Percentiles rank a stretch among this genome's conserved stretches.
Conservation (phyloP, 2,113 vertebrate species). For the Eurypyga helias region DNA sequence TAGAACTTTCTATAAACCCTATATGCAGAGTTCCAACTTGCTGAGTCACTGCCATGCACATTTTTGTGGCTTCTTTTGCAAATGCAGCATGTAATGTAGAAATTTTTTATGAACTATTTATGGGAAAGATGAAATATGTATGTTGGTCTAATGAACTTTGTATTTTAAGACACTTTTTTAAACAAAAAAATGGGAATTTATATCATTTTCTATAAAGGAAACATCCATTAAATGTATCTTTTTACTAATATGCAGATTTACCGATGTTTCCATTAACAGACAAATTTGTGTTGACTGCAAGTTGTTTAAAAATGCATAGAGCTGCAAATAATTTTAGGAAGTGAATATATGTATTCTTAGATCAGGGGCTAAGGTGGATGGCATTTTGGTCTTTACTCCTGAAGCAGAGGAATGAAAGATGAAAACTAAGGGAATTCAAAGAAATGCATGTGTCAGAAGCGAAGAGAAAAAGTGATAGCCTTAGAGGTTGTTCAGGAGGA, state of each 20-base stretch:
- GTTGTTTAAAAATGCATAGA: background rate
- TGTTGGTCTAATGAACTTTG: background rate
- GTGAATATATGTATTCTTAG: background rate
- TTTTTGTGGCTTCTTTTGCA: slow-evolving; percentile 60
- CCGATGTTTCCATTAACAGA: background rate
- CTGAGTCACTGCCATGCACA: slow-evolving; percentile 66
- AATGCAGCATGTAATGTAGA: slow-evolving; percentile 26
- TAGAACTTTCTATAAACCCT: slow-evolving; percentile 59
- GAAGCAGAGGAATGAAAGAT: background rate
- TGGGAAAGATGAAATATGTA: slow-evolving; percentile 1
- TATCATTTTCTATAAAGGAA: background rate
- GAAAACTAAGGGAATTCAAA: background rate
- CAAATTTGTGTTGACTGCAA: background rate
- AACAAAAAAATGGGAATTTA: background rate
- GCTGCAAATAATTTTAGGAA: background rate
- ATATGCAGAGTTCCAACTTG: slow-evolving; percentile 55
- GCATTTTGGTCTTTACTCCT: background rate
- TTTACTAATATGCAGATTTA: background rate
- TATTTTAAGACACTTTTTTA: background rate
- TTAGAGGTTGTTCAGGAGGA: background rate
- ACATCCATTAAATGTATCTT: background rate
- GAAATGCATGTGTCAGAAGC: background rate
- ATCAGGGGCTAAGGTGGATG: background rate
- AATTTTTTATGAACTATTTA: slow-evolving; percentile 1
- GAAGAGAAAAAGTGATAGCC: background rate